These are phyloP conservation scores for Tiliqua scincoides DNA, from an alignment of 2,113 vertebrate genomes.

Conservation along the genomic window DNA sequence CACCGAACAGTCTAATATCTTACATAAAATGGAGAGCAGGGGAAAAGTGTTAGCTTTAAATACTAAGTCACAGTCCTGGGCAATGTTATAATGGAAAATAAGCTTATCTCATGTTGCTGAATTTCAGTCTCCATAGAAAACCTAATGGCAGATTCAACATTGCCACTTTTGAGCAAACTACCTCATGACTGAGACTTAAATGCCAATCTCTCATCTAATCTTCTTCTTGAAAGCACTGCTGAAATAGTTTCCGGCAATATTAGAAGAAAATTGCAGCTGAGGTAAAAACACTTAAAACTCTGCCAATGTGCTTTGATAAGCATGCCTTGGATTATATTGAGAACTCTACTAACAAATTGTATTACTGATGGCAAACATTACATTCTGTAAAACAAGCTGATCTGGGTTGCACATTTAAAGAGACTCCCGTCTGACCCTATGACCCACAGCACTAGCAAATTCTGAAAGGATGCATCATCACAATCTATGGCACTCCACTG, in stretches of 20 bases:
- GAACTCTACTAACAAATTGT: not conserved
- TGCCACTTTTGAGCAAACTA: not conserved
- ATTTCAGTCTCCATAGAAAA: slow-evolving; percentile 16
- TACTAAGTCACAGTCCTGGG: slow-evolving; percentile 18
- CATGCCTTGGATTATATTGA: not conserved
- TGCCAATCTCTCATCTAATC: not conserved
- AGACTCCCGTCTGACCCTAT: not conserved
- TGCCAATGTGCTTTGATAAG: not conserved
- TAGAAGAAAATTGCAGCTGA: slow-evolving; percentile 17
- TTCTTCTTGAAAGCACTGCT: slow-evolving; percentile 29
- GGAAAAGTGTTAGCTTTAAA: slow-evolving; percentile 42
- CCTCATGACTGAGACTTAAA: slow-evolving; percentile 23
- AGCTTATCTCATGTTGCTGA: not conserved
- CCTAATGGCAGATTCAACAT: not conserved
- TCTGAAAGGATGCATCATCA: not conserved
- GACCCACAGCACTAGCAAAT: not conserved
- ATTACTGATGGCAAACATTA: not conserved
- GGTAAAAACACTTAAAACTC: not conserved
- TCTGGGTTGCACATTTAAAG: not conserved
- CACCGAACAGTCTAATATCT: slow-evolving; percentile 19
- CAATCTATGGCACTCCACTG: too few relatives aligned
- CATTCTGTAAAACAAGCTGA: not conserved
- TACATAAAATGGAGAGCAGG: not conserved
- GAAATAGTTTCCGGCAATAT: slow-evolving; percentile 10
- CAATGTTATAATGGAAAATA: not conserved